Percentiles rank a stretch among this genome's conserved stretches.
Evolutionary conservation across 1,140 invertebrate genomes (phyloP).

Genomic region (Eriocheir sinensis): DNA sequence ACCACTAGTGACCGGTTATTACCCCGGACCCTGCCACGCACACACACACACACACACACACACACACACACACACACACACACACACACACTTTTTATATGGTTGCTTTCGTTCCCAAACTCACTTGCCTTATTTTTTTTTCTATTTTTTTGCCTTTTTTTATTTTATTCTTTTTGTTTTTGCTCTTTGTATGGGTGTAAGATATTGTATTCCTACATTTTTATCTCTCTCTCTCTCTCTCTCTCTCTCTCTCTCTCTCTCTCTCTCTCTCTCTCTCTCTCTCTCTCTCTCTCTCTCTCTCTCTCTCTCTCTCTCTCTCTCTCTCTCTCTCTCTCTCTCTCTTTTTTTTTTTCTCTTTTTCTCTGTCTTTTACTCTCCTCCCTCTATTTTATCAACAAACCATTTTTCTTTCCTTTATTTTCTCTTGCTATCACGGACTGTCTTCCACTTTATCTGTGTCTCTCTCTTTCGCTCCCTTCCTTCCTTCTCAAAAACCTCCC

Average conservation of each 20-base stretch:
- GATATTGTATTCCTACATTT: too few relatives aligned
- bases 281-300: conserved; percentile 37
- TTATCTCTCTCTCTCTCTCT: conserved; percentile 42
- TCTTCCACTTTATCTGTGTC: conserved; percentile 39
- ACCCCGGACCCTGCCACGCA: too few relatives aligned
- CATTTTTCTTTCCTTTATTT: background rate
- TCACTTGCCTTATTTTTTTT: background rate
- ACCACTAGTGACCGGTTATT: background rate
- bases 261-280: conserved; percentile 30
- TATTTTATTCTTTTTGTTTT: background rate
- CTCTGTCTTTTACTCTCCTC: background rate
- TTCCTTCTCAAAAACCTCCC: conserved; percentile 34
- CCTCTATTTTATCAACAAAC: background rate
- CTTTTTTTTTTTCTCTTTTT: background rate
- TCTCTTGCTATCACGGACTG: conserved; percentile 38
- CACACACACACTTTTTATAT: too few relatives aligned
- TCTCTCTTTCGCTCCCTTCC: conserved; percentile 36
- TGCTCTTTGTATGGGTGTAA: background rate
- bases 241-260: conserved; percentile 47
- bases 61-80: too few relatives aligned
- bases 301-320: conserved; percentile 28
- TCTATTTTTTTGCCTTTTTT: background rate
- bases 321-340: background rate
- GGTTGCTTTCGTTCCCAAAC: too few relatives aligned
- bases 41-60: too few relatives aligned